Evolutionary conservation across 2,888 invertebrate genomes (phyloP).

Genomic region (Resseliella maxima): DNA sequence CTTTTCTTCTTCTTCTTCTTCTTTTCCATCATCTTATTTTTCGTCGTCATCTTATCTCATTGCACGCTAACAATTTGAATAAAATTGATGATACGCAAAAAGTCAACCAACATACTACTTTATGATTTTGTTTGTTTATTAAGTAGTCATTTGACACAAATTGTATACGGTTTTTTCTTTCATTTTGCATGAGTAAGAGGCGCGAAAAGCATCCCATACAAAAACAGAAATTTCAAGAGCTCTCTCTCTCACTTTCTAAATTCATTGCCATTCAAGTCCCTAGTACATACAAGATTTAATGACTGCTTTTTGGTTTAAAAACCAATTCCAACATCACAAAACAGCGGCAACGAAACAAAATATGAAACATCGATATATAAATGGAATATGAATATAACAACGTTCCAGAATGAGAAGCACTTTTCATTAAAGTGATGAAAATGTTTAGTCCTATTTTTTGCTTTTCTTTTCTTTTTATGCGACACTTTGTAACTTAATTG

Average conservation of each 20-base stretch:
- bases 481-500: conserved; percentile 8
- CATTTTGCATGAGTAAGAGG: too few species aligned
- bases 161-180: not conserved
- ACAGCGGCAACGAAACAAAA: not conserved
- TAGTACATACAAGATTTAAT: not conserved
- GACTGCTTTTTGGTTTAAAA: not conserved
- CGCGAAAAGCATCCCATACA: not conserved
- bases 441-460: not conserved
- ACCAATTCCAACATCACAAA: not conserved
- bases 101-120: not conserved
- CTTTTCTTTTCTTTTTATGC: not conserved
- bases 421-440: not conserved
- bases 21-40: not conserved
- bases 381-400: not conserved
- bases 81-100: not conserved
- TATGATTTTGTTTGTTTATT: conserved; percentile 36
- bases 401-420: not conserved
- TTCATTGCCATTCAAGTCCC: not conserved
- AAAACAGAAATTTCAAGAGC: not conserved
- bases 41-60: not conserved
- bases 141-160: conserved; percentile 29
- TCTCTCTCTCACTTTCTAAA: not conserved
- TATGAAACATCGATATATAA: not conserved
- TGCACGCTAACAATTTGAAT: not conserved
- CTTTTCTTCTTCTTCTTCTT: too few species aligned